Evolutionary conservation across 2,888 invertebrate genomes (phyloP), one percentile per base, ranked within the genome.

Genomic region (Petrophora chlorosata): DNA sequence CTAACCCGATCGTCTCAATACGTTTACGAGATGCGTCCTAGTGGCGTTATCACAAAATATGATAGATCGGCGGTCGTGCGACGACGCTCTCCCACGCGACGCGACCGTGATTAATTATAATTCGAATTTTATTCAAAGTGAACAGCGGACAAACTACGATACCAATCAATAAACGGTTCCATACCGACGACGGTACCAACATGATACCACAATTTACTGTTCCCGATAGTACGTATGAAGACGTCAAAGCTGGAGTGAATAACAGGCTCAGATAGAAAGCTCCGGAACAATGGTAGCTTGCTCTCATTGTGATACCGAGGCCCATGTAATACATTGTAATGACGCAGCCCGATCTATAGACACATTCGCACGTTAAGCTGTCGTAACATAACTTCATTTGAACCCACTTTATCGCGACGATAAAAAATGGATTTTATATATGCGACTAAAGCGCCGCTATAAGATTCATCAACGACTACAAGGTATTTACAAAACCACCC

Each of bases 81-180:
- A 82, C 85, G 79, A 79, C 81, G 85, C 82, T 85, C 89, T 87
- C 89, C 89, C 90, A 89, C 89, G 89, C 87, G 78, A 75, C 76
- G 73, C 77, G 75, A 73, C 74, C 79, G 85, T 89, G 89, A 90
- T 89, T 90, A 89, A 89, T 90, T 88, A 90, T 90, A 90, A 90
- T 90, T 90, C 88, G 89, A 89, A 88, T 90, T 88, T 90, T 90
- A 90, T 90, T 90, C 89, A 90, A 90, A 90, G 90, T 82, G 87
- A 85, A 88, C 88, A 88, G 82, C 88, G 85, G 82, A 87, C 88
- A 86, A 86, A 87, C 86, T 78, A 86, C 78, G 89, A 89, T 90
- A 90, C 88, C 82, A 88, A 90, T 90, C 90, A 89, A 89, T 90
- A 89, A 90, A 87, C 88, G 88, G 89, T 90, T 89, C 85, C 82